These are phyloP conservation scores for Stenopsyche tienmushanensis DNA, from an alignment of 1,140 invertebrate species.

Conservation along the genomic window DNA sequence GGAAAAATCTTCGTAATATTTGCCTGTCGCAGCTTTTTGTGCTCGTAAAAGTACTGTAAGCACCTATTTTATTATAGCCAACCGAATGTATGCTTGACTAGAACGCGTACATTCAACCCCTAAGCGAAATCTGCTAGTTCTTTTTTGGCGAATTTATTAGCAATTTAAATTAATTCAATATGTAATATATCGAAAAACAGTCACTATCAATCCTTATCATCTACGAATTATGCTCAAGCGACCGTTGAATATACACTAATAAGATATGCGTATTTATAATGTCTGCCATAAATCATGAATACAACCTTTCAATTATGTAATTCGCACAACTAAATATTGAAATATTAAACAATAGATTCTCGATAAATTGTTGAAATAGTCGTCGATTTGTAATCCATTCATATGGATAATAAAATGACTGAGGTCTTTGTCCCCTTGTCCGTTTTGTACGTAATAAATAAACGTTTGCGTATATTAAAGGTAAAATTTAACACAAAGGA, in stretches of 20 bases:
- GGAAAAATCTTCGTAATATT: constrained; percentile 34
- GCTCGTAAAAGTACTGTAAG: constrained; percentile 4
- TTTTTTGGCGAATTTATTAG: background rate
- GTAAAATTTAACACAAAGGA: background rate
- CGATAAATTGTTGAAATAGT: background rate
- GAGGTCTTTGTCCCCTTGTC: no score
- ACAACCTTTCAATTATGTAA: no score
- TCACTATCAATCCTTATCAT: background rate
- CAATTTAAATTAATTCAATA: background rate
- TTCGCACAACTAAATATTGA: no score
- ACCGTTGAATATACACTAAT: background rate
- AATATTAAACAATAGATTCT: background rate
- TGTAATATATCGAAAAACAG: background rate
- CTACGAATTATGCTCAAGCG: background rate
- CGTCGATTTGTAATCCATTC: background rate
- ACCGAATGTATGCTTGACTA: constrained; percentile 8
- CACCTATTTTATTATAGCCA: constrained; percentile 7
- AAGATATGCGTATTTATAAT: background rate
- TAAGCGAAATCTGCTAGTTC: background rate
- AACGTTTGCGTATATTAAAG: no score
- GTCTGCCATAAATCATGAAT: no score
- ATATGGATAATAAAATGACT: no score
- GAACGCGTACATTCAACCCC: background rate
- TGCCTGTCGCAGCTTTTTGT: constrained; percentile 27
- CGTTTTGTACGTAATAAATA: no score